A percentile compares a stretch with the other conserved stretches of the same genome.
Evolutionary conservation across 2,797 vertebrate species (phyloP).

Genomic region (Argya squamiceps): DNA sequence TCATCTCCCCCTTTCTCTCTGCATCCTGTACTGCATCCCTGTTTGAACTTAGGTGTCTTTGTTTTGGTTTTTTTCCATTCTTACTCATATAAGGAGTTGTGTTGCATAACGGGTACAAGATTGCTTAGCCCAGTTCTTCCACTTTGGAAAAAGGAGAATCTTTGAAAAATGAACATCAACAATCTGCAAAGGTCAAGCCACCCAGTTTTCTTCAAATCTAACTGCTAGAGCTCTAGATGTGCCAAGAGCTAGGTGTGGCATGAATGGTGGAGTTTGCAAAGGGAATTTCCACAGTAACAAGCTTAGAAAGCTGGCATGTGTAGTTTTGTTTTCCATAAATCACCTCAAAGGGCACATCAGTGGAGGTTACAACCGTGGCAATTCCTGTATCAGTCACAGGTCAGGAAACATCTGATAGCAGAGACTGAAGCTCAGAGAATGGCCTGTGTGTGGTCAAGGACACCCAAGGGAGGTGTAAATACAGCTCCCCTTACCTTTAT

Average conservation of each 20-base stretch:
- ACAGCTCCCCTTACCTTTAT: background rate
- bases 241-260: background rate
- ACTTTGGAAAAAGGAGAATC: background rate
- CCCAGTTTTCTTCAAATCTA: background rate
- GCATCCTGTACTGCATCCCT: background rate
- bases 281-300: background rate
- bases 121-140: background rate
- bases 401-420: background rate
- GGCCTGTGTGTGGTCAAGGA: background rate
- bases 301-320: background rate
- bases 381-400: background rate
- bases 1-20: background rate
- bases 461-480: background rate
- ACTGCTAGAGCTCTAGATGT: background rate
- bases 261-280: background rate
- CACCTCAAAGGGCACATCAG: background rate
- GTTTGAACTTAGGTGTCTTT: background rate
- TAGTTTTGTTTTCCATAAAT: background rate
- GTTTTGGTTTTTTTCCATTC: background rate
- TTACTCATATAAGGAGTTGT: background rate
- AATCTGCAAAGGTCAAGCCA: background rate
- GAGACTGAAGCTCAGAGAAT: background rate
- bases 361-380: background rate
- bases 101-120: background rate
- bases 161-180: background rate